A percentile compares a stretch with the other conserved stretches of the same genome.
These are phyloP conservation scores for Calliscelio sp. DNA, from an alignment of 2,888 invertebrate genomes.

Conservation along the genomic window DNA sequence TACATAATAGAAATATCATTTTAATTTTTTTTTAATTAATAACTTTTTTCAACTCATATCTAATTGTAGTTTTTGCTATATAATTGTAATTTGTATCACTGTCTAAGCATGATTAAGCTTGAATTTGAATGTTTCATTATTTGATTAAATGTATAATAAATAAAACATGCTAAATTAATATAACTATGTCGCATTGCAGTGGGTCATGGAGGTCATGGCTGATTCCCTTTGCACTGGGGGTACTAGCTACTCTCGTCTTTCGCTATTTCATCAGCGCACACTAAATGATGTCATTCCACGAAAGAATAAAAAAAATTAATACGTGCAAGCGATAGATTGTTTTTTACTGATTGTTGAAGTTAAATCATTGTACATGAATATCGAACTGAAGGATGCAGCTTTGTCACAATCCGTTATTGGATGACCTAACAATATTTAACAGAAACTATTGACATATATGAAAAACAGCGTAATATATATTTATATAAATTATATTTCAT, in stretches of 20 bases:
- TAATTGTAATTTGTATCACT: too few relatives aligned
- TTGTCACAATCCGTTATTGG: neutral
- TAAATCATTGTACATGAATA: conserved; percentile 52
- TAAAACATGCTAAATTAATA: neutral
- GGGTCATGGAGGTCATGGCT: conserved; percentile 86
- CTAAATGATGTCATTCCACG: conserved; percentile 72
- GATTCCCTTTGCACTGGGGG: conserved; percentile 86
- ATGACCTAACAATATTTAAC: neutral
- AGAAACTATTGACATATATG: neutral
- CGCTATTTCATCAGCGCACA: conserved; percentile 85
- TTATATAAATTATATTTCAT: conserved; percentile 47
- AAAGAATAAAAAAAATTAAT: neutral
- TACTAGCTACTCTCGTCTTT: conserved; percentile 86
- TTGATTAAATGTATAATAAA: neutral
- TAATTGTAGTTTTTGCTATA: too few relatives aligned
- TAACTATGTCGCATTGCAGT: conserved; percentile 83
- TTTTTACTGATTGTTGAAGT: conserved; percentile 51
- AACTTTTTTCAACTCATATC: too few relatives aligned
- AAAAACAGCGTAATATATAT: conserved; percentile 26
- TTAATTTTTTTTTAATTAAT: too few relatives aligned
- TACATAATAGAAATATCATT: too few relatives aligned
- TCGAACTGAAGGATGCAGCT: conserved; percentile 16
- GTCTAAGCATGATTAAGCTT: too few relatives aligned
- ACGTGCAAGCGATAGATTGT: conserved; percentile 30
- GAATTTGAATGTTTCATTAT: too few relatives aligned